A percentile compares a stretch with the other conserved stretches of the same genome.
Conservation (phyloP, 2,797 vertebrate species). For the Iguana delicatissima region DNA sequence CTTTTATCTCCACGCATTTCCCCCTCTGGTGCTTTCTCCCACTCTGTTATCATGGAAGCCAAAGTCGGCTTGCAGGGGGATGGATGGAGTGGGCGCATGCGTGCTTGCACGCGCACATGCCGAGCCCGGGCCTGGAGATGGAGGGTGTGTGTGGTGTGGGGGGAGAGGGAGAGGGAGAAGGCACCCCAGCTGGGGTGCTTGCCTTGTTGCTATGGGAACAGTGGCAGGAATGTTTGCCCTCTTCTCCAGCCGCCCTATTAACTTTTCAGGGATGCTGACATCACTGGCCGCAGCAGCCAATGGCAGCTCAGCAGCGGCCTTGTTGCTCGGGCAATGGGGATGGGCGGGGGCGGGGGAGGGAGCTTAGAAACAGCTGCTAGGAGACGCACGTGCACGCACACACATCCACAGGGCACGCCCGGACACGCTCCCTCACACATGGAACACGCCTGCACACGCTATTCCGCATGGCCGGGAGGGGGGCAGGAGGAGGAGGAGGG, state of each 20-base stretch:
- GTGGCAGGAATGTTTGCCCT: slow-evolving; percentile 51
- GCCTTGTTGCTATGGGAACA: slow-evolving; percentile 72
- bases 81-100: too few species aligned
- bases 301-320: slow-evolving; percentile 20
- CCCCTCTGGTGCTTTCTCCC: neutral
- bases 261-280: slow-evolving; percentile 44
- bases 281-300: slow-evolving; percentile 61
- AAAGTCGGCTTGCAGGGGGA: neutral
- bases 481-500: too few species aligned
- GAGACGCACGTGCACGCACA: slow-evolving; percentile 71
- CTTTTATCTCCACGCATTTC: neutral
- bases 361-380: slow-evolving; percentile 32
- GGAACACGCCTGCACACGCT: slow-evolving; percentile 32
- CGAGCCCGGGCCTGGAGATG: neutral
- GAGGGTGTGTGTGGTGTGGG: rapidly evolving
- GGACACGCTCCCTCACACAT: slow-evolving; percentile 4
- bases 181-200: slow-evolving; percentile 50
- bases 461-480: neutral
- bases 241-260: slow-evolving; percentile 62
- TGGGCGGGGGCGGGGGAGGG: neutral
- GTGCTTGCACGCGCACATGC: too few species aligned
- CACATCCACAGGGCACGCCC: slow-evolving; percentile 53
- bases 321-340: slow-evolving; percentile 12
- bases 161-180: neutral
- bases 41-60: neutral